phyloP scores from a whole-genome alignment of 2,888 invertebrate species.

The Lochmaea crataegi region DNA sequence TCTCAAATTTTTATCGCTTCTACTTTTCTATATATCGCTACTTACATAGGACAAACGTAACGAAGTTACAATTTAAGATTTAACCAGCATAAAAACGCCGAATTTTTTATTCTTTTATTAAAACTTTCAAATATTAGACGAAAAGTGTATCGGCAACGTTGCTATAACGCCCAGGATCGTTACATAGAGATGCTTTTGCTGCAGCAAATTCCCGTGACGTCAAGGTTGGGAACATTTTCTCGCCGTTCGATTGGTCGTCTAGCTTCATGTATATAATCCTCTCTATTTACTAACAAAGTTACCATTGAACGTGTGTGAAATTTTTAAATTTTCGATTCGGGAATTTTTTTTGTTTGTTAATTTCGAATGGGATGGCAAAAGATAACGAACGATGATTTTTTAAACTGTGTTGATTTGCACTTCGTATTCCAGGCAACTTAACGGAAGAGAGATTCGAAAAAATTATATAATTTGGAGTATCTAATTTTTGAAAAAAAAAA shows the following conservation, averaged over 20 bases:
- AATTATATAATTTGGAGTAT: too few relatives aligned
- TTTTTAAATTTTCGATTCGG: slow-evolving; percentile 12
- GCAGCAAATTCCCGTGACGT: slow-evolving; percentile 62
- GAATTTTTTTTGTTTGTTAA: background rate
- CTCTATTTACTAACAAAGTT: slow-evolving; percentile 37
- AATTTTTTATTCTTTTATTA: background rate
- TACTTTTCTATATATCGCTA: too few relatives aligned
- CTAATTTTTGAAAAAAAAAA: too few relatives aligned
- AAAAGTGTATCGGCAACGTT: slow-evolving; percentile 44
- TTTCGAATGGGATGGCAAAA: background rate
- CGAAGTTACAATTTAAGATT: too few relatives aligned
- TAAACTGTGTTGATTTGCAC: background rate
- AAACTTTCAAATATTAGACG: background rate
- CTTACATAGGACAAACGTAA: too few relatives aligned
- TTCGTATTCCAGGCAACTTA: background rate
- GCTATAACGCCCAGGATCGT: slow-evolving; percentile 56
- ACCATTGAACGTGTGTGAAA: slow-evolving; percentile 30
- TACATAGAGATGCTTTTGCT: slow-evolving; percentile 55
- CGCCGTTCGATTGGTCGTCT: slow-evolving; percentile 26
- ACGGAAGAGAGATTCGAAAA: too few relatives aligned
- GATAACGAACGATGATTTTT: background rate
- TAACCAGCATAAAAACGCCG: too few relatives aligned
- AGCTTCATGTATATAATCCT: background rate
- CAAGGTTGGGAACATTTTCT: slow-evolving; percentile 46
- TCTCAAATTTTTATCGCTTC: too few relatives aligned